Evolutionary conservation across 2,888 invertebrate genomes (phyloP).

Genomic region (Micropterix aruncella): DNA sequence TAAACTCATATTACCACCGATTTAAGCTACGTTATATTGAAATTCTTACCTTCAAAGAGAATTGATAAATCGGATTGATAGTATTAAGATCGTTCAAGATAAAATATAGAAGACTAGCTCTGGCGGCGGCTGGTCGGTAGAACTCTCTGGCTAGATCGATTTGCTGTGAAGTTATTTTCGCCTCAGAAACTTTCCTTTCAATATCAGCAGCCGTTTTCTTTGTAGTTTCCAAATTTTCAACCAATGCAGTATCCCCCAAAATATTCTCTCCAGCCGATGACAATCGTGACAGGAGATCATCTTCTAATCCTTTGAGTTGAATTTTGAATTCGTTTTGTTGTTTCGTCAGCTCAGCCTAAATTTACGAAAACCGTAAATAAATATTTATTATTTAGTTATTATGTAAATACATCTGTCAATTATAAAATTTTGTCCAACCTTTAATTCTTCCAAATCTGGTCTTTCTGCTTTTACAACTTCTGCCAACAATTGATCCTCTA

Average conservation of each 20-base stretch:
- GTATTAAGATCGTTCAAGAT: conserved; percentile 91
- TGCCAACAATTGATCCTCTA: conserved; percentile 90
- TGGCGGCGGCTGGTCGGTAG: conserved; percentile 76
- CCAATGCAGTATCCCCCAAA: conserved; percentile 85
- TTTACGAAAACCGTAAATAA: conserved; percentile 2
- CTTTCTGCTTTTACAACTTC: conserved; percentile 95
- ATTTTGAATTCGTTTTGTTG: conserved; percentile 98
- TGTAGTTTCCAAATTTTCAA: conserved; percentile 92
- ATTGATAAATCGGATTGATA: conserved; percentile 94
- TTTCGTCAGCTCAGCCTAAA: conserved; percentile 74
- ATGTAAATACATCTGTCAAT: background rate
- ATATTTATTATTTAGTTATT: background rate
- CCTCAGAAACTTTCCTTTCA: conserved; percentile 84
- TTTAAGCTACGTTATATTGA: background rate
- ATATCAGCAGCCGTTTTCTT: conserved; percentile 94
- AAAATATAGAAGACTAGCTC: conserved; percentile 89
- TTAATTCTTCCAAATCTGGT: conserved; percentile 88
- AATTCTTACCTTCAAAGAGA: conserved; percentile 86
- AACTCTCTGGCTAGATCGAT: conserved; percentile 90
- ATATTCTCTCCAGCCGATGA: conserved; percentile 90
- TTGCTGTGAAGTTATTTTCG: conserved; percentile 79
- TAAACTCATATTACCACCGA: conserved; percentile 2
- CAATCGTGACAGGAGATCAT: conserved; percentile 77
- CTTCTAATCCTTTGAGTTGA: conserved; percentile 82
- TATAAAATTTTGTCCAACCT: conserved; percentile 25